Conservation (phyloP, 2,797 vertebrate species). For the Cynopterus sphinx region DNA sequence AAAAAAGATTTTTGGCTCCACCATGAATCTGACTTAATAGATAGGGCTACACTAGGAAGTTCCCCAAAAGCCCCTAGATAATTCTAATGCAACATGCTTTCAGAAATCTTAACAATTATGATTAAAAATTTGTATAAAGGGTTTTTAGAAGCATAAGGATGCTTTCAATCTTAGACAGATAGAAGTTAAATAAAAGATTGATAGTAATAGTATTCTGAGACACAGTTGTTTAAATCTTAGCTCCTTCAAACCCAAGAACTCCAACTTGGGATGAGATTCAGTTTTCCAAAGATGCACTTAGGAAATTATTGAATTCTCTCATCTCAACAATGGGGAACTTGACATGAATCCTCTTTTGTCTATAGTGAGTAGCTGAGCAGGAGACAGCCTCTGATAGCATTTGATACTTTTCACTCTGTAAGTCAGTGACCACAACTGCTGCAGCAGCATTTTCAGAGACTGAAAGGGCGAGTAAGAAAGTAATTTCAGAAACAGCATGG, state of each 20-base stretch:
- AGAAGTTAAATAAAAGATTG: not conserved
- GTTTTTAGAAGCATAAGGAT: not conserved
- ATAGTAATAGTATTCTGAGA: not conserved
- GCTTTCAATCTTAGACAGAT: not conserved
- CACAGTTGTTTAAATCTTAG: not conserved
- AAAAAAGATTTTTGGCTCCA: not conserved
- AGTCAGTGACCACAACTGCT: constrained; percentile 21
- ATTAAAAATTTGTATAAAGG: not conserved
- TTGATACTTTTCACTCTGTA: not conserved
- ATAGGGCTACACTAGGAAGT: not conserved
- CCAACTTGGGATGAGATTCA: not conserved
- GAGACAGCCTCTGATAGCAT: not conserved
- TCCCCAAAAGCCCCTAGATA: not conserved
- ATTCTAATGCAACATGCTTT: not conserved
- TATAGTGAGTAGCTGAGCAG: not conserved
- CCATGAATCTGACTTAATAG: not conserved
- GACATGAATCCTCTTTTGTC: not conserved
- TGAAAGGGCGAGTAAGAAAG: not conserved
- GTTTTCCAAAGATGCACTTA: not conserved
- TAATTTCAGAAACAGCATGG: not conserved
- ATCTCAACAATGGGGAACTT: not conserved
- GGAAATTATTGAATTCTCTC: not conserved
- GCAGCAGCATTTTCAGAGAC: constrained; percentile 32
- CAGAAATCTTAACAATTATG: constrained; percentile 17
- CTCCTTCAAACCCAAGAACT: not conserved